Base-by-base conservation (phyloP, 2,888 invertebrate genomes). In the Drosophila phalerata region DNA sequence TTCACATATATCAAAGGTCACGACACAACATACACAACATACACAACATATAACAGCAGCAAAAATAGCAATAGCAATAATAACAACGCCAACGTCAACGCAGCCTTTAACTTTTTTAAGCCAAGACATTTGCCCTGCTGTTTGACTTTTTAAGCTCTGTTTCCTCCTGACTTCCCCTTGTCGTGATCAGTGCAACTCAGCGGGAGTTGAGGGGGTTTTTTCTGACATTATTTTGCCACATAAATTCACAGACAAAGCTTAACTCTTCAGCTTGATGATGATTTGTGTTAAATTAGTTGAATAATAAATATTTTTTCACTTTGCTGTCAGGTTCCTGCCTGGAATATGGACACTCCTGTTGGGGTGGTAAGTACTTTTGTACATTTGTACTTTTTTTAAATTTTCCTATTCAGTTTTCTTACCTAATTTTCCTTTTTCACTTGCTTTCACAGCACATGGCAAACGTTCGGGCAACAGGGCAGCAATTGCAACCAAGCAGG, bases 271-370 rank as follows among this genome's bases (percentile, higher is more conserved):
- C n/a, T 49, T 80, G 81, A 80, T 79, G 69, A 74, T 73, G 77
- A 84, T 84, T 86, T 84, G 81, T 86, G 38, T 8, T 62, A 67
- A 71, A 64, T 69, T 45, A 42, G 2, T 47, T 52, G 32, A 32
- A 15, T 47, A 15, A 17, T 5, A 49, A 25, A 45, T 28, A 45
- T 45, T 37, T 17, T 56, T 15, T 30, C 34, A 3, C 15, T 48
- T 32, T 38, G 10, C n/a, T 34, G 56, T 43, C 77, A 92, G 92
- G 91, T 68, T 92, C 92, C 72, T 92, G 92, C 52, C 68, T 92
- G 82, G 91, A 92, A 85, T 92, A 91, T 75, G 92, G 92, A 70
- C 92, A 92, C 69, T 92, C 92, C 3, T 92, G 92, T 69, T 92
- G 91, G 91, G 92, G 92, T 60, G 92, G 92, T 92, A 85, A 90